Evolutionary conservation across 1,140 invertebrate species (phyloP).

Genomic region (Limonius californicus): DNA sequence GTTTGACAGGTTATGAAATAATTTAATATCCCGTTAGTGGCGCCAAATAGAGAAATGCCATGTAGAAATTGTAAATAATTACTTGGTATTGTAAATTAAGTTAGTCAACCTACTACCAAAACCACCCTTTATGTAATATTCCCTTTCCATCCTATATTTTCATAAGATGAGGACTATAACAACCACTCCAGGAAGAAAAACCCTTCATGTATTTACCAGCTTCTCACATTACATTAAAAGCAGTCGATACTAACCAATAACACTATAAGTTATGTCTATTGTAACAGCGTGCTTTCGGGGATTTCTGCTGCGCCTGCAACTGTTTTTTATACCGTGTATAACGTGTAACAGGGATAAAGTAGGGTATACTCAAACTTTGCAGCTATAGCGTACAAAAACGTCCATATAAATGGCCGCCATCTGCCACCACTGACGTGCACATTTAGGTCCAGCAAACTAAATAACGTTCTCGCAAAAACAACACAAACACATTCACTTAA

Average conservation of each 20-base stretch:
- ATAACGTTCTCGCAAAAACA: conserved; percentile 1
- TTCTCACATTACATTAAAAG: neutral
- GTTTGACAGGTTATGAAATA: too few species aligned
- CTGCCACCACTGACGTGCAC: neutral
- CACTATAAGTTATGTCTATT: neutral
- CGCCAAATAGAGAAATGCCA: too few species aligned
- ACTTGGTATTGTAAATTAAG: too few species aligned
- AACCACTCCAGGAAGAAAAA: too few species aligned
- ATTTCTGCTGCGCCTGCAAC: neutral
- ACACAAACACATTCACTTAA: conserved; percentile 1
- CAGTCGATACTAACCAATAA: neutral
- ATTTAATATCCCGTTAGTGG: too few species aligned
- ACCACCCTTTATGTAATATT: too few species aligned
- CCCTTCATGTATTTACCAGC: neutral
- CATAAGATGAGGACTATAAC: too few species aligned
- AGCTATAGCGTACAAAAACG: neutral
- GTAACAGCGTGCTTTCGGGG: neutral
- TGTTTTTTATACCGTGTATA: neutral
- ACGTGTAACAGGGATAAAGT: neutral
- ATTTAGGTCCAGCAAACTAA: neutral
- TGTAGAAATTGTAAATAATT: too few species aligned
- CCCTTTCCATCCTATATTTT: too few species aligned
- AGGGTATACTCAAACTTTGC: neutral
- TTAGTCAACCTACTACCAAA: too few species aligned
- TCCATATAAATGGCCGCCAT: conserved; percentile 1